Percentiles rank a stretch among this genome's conserved stretches.
These are phyloP conservation scores for Drosophila busckii DNA, from an alignment of 1,140 invertebrate species.

Conservation along the genomic window DNA sequence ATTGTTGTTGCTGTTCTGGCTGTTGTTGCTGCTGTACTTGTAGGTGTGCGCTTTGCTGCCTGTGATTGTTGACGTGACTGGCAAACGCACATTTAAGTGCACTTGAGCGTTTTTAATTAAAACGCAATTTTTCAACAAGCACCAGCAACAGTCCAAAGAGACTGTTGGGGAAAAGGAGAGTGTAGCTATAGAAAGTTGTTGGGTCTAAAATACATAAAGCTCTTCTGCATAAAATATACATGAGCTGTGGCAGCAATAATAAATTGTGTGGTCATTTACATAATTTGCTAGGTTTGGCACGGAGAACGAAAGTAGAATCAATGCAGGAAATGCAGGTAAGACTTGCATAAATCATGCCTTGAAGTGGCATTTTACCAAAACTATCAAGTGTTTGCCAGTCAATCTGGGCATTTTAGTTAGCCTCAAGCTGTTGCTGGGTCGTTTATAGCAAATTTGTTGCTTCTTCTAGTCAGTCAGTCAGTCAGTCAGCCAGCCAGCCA, in stretches of 20 bases:
- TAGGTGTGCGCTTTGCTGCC: slow-evolving; percentile 35
- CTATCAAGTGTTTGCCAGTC: slow-evolving; percentile 26
- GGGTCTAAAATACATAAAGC: slow-evolving; percentile 33
- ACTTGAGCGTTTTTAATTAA: slow-evolving; percentile 76
- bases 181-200: slow-evolving; percentile 1
- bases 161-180: slow-evolving; percentile 1
- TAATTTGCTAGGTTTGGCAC: slow-evolving; percentile 19
- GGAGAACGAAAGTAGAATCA: slow-evolving; percentile 7
- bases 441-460: slow-evolving; percentile 45
- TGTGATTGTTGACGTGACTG: slow-evolving; percentile 62
- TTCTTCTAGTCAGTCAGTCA: slow-evolving; percentile 57
- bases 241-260: slow-evolving; percentile 14
- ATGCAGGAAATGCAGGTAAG: slow-evolving; percentile 18
- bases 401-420: slow-evolving; percentile 42
- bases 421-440: slow-evolving; percentile 18
- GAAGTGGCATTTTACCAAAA: slow-evolving; percentile 1
- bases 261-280: slow-evolving; percentile 28
- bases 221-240: slow-evolving; percentile 45
- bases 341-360: slow-evolving; percentile 48
- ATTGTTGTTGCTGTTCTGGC: slow-evolving; percentile 4
- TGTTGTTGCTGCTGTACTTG: slow-evolving; percentile 7
- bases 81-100: slow-evolving; percentile 70
- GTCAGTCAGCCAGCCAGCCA: slow-evolving; percentile 32
- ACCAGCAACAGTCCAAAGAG: slow-evolving; percentile 17
- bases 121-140: slow-evolving; percentile 68